Base-by-base conservation (phyloP, 1,140 invertebrate species). In the Bicyclus anynana region DNA sequence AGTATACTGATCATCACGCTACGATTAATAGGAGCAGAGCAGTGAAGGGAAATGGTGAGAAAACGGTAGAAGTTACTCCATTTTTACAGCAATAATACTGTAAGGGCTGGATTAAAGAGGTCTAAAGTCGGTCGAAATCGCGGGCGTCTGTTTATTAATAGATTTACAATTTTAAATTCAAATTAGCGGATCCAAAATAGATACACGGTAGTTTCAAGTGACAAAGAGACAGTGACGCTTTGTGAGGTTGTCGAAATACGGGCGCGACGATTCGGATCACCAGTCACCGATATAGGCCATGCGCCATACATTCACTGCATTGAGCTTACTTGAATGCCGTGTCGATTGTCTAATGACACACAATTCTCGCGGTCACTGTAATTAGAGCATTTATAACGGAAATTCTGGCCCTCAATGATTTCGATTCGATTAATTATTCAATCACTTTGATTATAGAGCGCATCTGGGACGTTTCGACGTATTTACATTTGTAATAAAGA, bases 161-260 rank as follows among this genome's bases (percentile, higher is more conserved):
- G 23, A 7, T 23, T 23, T 2, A 23, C 7, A 23, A 23, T 23
- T 2, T 2, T 29, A 10, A 14, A 38, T 14, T 14, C 2, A 2
- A 16, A 14, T 38, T 35, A 35, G 33, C 12, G 12, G 4, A 38
- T 38, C 13, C 35, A 13, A 40, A 6, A 14, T 37, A 37, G 1
- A 12, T 33, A 33, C 29, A 33, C 29, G 16, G 20, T 14, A 46
- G 37, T 20, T 54, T 20, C 26, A 27, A 59, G 40, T 47, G 49
- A 59, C 56, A 59, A 58, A 58, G 57, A 60, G 51, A 56, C 61
- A 70, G 59, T 62, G 52, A 59, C 40, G 49, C 59, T 62, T 62
- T 64, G 68, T 70, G 27, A 18, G 21, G 57, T 56, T 70, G 59
- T 68, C 65, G 65, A 56, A 63, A 70, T 46, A 63, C 44, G 54